Evolutionary conservation across 2,113 vertebrate species (phyloP), one percentile per base, ranked within the genome.

Genomic region (Neotoma lepida): DNA sequence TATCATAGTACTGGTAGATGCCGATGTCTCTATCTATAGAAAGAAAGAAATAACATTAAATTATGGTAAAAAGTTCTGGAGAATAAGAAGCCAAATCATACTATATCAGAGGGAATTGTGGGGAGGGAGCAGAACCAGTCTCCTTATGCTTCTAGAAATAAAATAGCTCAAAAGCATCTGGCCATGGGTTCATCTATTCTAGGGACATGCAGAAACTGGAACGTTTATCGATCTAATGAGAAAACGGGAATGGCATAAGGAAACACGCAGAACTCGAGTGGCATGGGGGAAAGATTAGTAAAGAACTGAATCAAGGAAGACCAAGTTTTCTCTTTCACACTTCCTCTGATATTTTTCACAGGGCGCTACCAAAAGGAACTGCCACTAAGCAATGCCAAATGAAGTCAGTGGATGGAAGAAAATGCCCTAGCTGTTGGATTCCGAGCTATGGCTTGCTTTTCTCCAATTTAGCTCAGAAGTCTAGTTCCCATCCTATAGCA

Each of bases 1-100:
- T 99, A 97, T 99, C 99, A 84, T 98, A 98, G 98, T 99, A 99
- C 97, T 99, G 99, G 98, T 99, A 99, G 96, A 99, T 98, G 91
- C 99, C 99, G 97, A 99, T 99, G 98, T 99, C 99, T 98, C 98
- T 99, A 98, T 99, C 99, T 99, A 98, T 9, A 96, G 93, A 97
- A 98, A 97, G 28, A 80, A 97, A 95, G 68, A 97, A 97, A 97
- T 77, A 92, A 54, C 80, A 95, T 96, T 97, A 96, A 95, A 96
- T 94, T 91, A 96, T 74, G 58, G 54, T 80, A 88, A 93, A 91
- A 96, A 92, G 77, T 82, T 95, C 51, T 86, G 26, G 41, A 91
- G 85, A 95, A 54, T 70, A 84, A 91, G 95, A 96, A 86, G 51
- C 58, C 85, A 94, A 89, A 54, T 18, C 56, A 85, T 86, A 73